phyloP scores from a whole-genome alignment of 37 sponge, comb jelly and placozoan species.

The Diacarnus erythraeanus region DNA sequence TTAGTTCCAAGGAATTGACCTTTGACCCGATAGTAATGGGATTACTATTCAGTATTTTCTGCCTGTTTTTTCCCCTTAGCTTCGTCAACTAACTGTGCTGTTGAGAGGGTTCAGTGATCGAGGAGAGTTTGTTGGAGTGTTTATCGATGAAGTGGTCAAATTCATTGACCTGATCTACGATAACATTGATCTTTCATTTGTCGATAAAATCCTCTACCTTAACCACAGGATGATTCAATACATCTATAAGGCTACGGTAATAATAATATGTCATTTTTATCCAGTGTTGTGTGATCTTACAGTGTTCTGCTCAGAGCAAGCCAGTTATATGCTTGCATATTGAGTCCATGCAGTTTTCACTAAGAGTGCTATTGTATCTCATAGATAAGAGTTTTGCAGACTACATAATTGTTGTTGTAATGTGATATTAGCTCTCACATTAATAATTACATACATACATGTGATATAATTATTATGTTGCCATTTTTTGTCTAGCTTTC shows the following conservation, averaged over 20 bases:
- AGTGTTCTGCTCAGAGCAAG: too few relatives aligned
- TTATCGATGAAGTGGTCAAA: constrained; percentile 13
- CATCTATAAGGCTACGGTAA: constrained; percentile 28
- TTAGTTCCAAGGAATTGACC: too few relatives aligned
- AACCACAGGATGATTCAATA: constrained; percentile 13
- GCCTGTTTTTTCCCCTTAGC: constrained; percentile 12
- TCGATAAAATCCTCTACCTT: constrained; percentile 21
- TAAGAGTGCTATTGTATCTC: too few relatives aligned
- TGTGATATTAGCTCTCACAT: background rate
- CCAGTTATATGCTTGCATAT: too few relatives aligned
- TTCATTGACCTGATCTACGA: background rate
- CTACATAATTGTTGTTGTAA: too few relatives aligned
- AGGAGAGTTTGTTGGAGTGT: constrained; percentile 22
- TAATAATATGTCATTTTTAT: background rate
- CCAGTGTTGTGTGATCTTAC: background rate
- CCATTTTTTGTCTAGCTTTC: too few relatives aligned
- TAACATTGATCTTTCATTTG: background rate
- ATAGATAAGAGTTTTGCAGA: too few relatives aligned
- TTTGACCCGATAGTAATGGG: too few relatives aligned
- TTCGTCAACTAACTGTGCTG: constrained; percentile 45
- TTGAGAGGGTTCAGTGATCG: constrained; percentile 35
- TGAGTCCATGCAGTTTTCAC: too few relatives aligned
- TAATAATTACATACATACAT: background rate
- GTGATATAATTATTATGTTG: too few relatives aligned
- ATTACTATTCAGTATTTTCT: background rate